Evolutionary conservation across 1,140 invertebrate genomes (phyloP).

Genomic region (Drosophila teissieri): DNA sequence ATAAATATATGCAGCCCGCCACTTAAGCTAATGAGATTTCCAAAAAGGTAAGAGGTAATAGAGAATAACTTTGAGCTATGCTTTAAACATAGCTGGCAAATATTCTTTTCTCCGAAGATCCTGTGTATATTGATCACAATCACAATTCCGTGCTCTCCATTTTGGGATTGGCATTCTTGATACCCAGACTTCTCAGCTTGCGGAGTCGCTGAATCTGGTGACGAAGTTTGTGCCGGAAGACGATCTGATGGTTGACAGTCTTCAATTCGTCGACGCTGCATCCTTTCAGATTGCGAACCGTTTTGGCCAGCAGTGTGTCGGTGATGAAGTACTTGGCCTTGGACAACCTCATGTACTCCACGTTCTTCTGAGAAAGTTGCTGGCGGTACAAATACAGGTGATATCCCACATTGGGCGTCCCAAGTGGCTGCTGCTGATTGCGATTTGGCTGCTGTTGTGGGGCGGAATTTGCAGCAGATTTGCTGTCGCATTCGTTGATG

Average conservation of each 20-base stretch:
- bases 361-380: slow-evolving; percentile 62
- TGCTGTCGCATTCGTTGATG: slow-evolving; percentile 35
- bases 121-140: not conserved
- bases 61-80: slow-evolving; percentile 1
- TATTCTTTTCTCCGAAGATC: not conserved
- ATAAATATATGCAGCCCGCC: slow-evolving; percentile 39
- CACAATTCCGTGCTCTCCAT: slow-evolving; percentile 70
- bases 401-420: slow-evolving; percentile 56
- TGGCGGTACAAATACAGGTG: slow-evolving; percentile 71
- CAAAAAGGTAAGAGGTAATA: not conserved
- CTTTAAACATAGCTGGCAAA: slow-evolving; percentile 17
- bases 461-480: not conserved
- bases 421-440: slow-evolving; percentile 18
- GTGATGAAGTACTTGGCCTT: slow-evolving; percentile 77
- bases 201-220: slow-evolving; percentile 64
- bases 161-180: slow-evolving; percentile 68
- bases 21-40: slow-evolving; percentile 37
- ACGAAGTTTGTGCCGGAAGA: slow-evolving; percentile 69
- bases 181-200: slow-evolving; percentile 59
- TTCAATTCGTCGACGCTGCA: slow-evolving; percentile 67
- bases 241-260: slow-evolving; percentile 69
- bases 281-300: slow-evolving; percentile 63
- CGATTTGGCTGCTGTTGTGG: slow-evolving; percentile 23
- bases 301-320: slow-evolving; percentile 66
- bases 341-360: slow-evolving; percentile 67